Percentiles rank a stretch among this genome's conserved stretches.
Evolutionary conservation across 92 coral and sea anemone genomes (phyloP).

Genomic region (Epizoanthus stellaris): DNA sequence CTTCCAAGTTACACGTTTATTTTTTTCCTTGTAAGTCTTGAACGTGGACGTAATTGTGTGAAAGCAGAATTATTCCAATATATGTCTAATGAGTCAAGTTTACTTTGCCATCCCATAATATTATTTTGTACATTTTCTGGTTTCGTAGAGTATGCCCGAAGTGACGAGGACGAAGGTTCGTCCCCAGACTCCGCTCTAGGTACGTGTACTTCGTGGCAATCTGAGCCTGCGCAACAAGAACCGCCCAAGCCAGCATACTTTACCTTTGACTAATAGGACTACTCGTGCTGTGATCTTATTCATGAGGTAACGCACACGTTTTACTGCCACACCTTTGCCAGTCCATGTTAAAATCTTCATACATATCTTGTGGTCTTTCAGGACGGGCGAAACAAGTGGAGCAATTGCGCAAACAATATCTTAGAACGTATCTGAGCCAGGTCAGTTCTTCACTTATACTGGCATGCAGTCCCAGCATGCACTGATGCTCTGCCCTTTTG

Average conservation of each 20-base stretch:
- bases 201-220: constrained; percentile 94
- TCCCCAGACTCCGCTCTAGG: constrained; percentile 99
- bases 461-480: constrained; percentile 20
- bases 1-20: no score
- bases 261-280: constrained; percentile 88
- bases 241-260: constrained; percentile 85
- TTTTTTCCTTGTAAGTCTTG: no score
- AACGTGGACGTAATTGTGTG: no score
- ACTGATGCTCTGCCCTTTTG: not conserved
- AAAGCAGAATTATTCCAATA: not conserved
- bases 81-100: not conserved
- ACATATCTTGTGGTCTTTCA: constrained; percentile 84
- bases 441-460: constrained; percentile 42
- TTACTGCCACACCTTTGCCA: constrained; percentile 49
- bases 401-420: constrained; percentile 81
- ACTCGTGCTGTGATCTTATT: constrained; percentile 48
- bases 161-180: constrained; percentile 94
- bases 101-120: constrained; percentile 4
- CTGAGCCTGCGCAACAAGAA: constrained; percentile 91
- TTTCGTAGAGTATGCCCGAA: constrained; percentile 70
- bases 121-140: not conserved
- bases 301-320: constrained; percentile 84
- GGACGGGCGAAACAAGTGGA: constrained; percentile 77
- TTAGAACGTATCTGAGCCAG: constrained; percentile 71
- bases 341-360: constrained; percentile 60